These are phyloP conservation scores for Tragelaphus buxtoni DNA, from an alignment of 2,113 vertebrate genomes.

Conservation along the genomic window DNA sequence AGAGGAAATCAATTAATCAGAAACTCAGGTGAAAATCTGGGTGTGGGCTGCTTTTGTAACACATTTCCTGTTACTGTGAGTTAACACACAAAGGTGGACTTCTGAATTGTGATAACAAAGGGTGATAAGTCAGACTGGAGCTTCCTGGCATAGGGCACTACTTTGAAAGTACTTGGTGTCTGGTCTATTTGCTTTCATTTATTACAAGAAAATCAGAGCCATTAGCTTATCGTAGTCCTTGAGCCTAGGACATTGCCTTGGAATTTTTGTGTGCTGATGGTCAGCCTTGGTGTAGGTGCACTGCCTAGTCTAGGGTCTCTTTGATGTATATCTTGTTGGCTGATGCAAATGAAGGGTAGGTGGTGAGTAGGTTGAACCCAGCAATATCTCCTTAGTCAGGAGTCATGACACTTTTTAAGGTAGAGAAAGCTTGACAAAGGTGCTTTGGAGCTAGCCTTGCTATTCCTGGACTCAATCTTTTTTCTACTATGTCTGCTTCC, in stretches of 20 bases:
- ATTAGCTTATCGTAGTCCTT: background rate
- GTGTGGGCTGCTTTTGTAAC: background rate
- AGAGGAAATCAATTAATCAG: background rate
- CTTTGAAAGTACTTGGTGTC: background rate
- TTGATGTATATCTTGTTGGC: rapidly evolving
- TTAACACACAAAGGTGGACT: background rate
- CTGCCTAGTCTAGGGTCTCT: background rate
- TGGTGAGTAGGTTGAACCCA: background rate
- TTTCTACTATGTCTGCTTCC: background rate
- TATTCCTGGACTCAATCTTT: background rate
- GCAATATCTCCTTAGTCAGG: background rate
- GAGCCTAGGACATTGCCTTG: background rate
- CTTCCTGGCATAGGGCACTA: background rate
- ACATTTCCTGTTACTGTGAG: background rate
- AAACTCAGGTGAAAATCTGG: background rate
- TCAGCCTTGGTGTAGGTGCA: background rate
- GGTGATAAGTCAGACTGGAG: background rate
- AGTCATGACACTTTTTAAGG: background rate
- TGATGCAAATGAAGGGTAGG: background rate
- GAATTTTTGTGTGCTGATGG: background rate
- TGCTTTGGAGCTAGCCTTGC: background rate
- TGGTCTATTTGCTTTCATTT: background rate
- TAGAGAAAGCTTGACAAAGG: background rate
- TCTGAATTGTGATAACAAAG: background rate
- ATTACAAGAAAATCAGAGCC: background rate